A percentile compares a stretch with the other conserved stretches of the same genome.
Evolutionary conservation across 2,888 invertebrate species (phyloP).

Genomic region (Rapana venosa): DNA sequence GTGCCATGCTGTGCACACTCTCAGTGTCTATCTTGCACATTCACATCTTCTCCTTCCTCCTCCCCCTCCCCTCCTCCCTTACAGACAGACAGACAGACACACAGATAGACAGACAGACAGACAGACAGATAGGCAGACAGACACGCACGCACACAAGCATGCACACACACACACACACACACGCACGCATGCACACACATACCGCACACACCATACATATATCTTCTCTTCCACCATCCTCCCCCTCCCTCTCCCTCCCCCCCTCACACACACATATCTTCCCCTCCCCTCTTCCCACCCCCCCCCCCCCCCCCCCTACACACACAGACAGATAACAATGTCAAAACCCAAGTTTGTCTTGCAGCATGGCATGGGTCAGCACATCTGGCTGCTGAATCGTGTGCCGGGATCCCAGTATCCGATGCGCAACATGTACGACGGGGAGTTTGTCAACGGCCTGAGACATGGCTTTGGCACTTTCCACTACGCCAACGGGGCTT

Average conservation of each 20-base stretch:
- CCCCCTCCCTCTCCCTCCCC: too few species aligned
- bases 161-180: slow-evolving; percentile 10
- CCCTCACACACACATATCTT: too few species aligned
- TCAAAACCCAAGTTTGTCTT: neutral
- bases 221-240: too few species aligned
- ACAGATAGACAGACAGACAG: too few species aligned
- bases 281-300: too few species aligned
- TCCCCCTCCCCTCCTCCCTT: too few species aligned
- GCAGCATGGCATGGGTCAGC: slow-evolving; percentile 78
- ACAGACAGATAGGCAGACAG: neutral
- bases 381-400: slow-evolving; percentile 77
- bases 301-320: neutral
- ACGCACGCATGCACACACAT: neutral
- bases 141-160: neutral
- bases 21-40: neutral
- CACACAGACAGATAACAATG: neutral
- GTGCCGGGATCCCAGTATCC: slow-evolving; percentile 76
- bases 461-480: slow-evolving; percentile 77
- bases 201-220: too few species aligned
- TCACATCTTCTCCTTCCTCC: too few species aligned
- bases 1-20: too few species aligned
- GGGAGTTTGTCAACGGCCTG: slow-evolving; percentile 76
- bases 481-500: slow-evolving; percentile 78
- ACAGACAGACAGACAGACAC: too few species aligned
- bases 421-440: slow-evolving; percentile 77